Evolutionary conservation across 2,113 vertebrate species (phyloP).

Genomic region (Dendropsophus ebraccatus): DNA sequence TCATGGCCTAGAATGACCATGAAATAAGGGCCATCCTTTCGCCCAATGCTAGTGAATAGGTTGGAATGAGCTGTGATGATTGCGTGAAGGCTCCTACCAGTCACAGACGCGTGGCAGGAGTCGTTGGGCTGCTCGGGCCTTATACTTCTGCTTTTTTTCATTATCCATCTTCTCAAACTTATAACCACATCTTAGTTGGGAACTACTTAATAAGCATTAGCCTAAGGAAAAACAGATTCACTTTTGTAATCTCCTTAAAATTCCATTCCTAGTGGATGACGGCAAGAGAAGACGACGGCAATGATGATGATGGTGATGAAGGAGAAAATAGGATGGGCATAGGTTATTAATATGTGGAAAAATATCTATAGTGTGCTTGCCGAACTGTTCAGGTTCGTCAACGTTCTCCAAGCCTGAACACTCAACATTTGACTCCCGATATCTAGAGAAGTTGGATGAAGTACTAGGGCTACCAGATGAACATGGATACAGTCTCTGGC

Average conservation of each 20-base stretch:
- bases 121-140: conserved; percentile 18
- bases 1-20: background rate
- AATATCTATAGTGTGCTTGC: too few relatives aligned
- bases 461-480: too few relatives aligned
- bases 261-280: background rate
- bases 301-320: background rate
- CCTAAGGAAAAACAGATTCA: conserved; percentile 9
- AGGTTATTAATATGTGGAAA: background rate
- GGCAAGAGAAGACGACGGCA: background rate
- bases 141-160: conserved; percentile 26
- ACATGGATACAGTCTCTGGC: too few relatives aligned
- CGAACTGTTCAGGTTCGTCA: too few relatives aligned
- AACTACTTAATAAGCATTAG: conserved; percentile 14
- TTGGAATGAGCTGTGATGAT: conserved; percentile 17
- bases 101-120: conserved; percentile 20
- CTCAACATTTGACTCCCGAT: too few relatives aligned
- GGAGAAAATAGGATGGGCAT: background rate
- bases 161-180: conserved; percentile 24
- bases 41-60: background rate
- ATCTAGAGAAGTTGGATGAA: too few relatives aligned
- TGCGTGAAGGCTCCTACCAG: conserved; percentile 11
- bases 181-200: conserved; percentile 15
- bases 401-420: too few relatives aligned
- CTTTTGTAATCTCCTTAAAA: conserved; percentile 20
- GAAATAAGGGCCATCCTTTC: background rate